These are phyloP conservation scores for Omphaloscelis lunosa DNA, from an alignment of 2,888 invertebrate genomes.

Conservation along the genomic window DNA sequence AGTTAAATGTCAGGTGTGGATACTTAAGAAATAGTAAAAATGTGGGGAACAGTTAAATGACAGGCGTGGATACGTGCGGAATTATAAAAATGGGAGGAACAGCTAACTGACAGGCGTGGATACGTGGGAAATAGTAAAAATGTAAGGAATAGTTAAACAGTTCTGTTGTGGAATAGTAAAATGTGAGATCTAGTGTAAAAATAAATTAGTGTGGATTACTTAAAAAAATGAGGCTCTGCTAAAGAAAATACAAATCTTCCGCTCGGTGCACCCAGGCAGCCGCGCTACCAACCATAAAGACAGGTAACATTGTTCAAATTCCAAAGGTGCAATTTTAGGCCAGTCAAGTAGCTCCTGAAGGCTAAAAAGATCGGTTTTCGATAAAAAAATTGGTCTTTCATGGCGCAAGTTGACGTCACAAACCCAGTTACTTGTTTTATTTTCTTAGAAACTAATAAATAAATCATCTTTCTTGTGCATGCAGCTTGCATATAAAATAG, in stretches of 20 bases:
- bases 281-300: background rate
- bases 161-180: too few species aligned
- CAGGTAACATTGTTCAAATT: background rate
- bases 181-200: background rate
- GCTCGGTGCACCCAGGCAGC: background rate
- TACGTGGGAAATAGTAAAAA: too few species aligned
- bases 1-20: background rate
- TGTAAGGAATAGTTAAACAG: too few species aligned
- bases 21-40: background rate
- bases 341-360: too few species aligned
- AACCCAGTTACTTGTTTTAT: background rate
- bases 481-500: slow-evolving; percentile 42
- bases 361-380: background rate
- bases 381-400: background rate
- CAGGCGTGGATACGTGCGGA: too few species aligned
- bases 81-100: too few species aligned
- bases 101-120: too few species aligned
- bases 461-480: slow-evolving; percentile 17
- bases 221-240: background rate
- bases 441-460: slow-evolving; percentile 9
- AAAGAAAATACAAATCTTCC: background rate
- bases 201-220: background rate
- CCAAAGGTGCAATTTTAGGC: background rate
- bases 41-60: background rate
- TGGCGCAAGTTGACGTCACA: background rate